Base-by-base conservation (phyloP, 1,140 invertebrate species). In the Maconellicoccus hirsutus region DNA sequence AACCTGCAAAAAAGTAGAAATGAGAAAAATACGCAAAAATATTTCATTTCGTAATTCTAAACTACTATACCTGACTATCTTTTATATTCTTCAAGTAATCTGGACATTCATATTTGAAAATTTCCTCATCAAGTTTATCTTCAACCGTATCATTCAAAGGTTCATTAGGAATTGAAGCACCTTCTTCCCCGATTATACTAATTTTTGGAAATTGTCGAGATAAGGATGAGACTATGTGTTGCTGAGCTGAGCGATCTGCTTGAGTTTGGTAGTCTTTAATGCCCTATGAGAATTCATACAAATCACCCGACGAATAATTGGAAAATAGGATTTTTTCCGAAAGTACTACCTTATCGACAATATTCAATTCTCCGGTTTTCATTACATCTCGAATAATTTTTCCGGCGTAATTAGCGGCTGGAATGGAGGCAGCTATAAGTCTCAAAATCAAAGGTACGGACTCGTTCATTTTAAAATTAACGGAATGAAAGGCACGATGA, bases 101-200 rank as follows among this genome's bases (percentile, higher is more conserved):
- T 12, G 94, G 93, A 77, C 93, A 88, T 70, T 82, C 79, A 16
- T 86, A 76, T 72, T 84, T 80, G 23, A 96, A 79, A 10, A 95
- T 86, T 59, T 87, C 84, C 73, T 84, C 81, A 78, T 92, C 89
- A 19, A 16, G 2, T 71, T 81, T 79, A 25, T 90, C 86, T 75
- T 91, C 89, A 59, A 83, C 83, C 8, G 86, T 84, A 10, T 89
- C 83, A 72, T 85, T 78, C 76, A 75, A 70, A n/a, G 74, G 74
- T 69, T 77, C 72, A 25, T 75, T 72, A 42, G 19, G 19, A 38
- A 27, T 26, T 76, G 29, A 33, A 52, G 86, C 84, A 75, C 86
- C 94, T 80, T 98, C 96, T 83, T 98, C 95, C 4, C 95, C 95
- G 77, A 98, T 95, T 69, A 99, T 92, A 16, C 85, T 87, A 0